phyloP scores from a whole-genome alignment of 2,888 invertebrate species.

The Heteropelma amictum region DNA sequence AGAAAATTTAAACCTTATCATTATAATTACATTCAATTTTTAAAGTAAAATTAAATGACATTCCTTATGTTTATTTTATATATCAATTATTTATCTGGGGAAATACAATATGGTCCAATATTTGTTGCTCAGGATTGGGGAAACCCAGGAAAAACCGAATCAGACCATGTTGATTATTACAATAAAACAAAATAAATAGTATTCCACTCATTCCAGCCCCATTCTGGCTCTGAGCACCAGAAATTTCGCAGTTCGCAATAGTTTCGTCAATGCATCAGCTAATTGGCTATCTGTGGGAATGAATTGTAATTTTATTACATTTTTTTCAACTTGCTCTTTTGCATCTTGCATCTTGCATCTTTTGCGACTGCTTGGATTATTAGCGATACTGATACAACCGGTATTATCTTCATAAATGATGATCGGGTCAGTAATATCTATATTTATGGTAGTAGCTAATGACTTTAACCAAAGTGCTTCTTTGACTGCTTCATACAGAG shows the following conservation, averaged over 20 bases:
- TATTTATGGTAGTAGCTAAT: conserved; percentile 60
- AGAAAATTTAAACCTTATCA: conserved; percentile 18
- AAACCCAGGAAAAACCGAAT: conserved; percentile 28
- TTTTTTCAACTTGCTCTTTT: conserved; percentile 59
- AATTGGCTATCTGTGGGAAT: conserved; percentile 79
- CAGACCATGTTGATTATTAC: conserved; percentile 7
- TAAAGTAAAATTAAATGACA: not conserved
- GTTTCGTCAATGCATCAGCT: conserved; percentile 78
- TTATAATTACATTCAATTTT: not conserved
- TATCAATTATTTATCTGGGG: conserved; percentile 22
- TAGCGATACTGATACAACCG: conserved; percentile 17
- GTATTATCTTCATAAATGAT: conserved; percentile 28
- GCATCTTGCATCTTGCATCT: conserved; percentile 43
- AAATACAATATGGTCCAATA: not conserved
- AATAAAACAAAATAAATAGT: conserved; percentile 16
- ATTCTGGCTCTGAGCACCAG: conserved; percentile 28
- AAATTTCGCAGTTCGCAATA: conserved; percentile 38
- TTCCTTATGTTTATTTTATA: conserved; percentile 13
- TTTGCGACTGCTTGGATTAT: conserved; percentile 39
- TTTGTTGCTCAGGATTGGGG: conserved; percentile 23
- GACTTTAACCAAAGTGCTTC: conserved; percentile 69
- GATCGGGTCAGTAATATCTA: conserved; percentile 50
- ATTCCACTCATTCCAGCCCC: not conserved
- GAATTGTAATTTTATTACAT: conserved; percentile 78
- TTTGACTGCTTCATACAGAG: conserved; percentile 64